A percentile compares a stretch with the other conserved stretches of the same genome.
phyloP scores from a whole-genome alignment of 2,888 invertebrate genomes.

The Orchesellides sinensis region DNA sequence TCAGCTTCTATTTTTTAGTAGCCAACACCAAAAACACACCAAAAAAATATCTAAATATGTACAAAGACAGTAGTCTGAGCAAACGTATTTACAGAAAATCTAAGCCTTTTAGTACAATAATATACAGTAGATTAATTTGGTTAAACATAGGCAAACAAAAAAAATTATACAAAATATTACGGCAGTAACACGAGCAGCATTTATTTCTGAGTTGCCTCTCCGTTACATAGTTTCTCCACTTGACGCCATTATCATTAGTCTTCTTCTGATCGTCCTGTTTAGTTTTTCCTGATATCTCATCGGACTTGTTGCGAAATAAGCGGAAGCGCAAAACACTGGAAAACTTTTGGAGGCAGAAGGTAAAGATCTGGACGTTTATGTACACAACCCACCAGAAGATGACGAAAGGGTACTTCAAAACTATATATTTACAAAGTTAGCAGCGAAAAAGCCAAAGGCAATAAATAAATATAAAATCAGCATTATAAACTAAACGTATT shows the following conservation, averaged over 20 bases:
- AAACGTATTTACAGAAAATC: too few relatives aligned
- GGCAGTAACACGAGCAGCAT: conserved; percentile 34
- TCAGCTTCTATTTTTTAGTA: too few relatives aligned
- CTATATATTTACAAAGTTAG: conserved; percentile 29
- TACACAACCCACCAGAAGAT: conserved; percentile 57
- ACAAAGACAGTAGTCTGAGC: too few relatives aligned
- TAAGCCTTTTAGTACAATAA: too few relatives aligned
- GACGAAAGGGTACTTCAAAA: conserved; percentile 62
- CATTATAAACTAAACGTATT: too few relatives aligned
- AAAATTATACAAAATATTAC: conserved; percentile 25
- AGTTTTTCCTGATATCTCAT: background rate
- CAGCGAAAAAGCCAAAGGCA: conserved; percentile 2
- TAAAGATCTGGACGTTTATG: conserved; percentile 45
- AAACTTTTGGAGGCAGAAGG: conserved; percentile 35
- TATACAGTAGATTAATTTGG: too few relatives aligned
- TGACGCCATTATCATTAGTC: background rate
- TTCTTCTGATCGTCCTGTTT: background rate
- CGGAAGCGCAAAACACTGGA: background rate
- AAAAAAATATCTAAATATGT: too few relatives aligned
- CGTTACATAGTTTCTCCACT: background rate
- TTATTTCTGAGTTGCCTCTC: background rate
- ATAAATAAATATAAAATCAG: background rate
- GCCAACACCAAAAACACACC: conserved; percentile 4
- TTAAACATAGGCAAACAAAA: background rate
- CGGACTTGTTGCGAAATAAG: background rate